phyloP scores from a whole-genome alignment of 1,140 invertebrate genomes.

The Pseudomyrmex pallidus region DNA sequence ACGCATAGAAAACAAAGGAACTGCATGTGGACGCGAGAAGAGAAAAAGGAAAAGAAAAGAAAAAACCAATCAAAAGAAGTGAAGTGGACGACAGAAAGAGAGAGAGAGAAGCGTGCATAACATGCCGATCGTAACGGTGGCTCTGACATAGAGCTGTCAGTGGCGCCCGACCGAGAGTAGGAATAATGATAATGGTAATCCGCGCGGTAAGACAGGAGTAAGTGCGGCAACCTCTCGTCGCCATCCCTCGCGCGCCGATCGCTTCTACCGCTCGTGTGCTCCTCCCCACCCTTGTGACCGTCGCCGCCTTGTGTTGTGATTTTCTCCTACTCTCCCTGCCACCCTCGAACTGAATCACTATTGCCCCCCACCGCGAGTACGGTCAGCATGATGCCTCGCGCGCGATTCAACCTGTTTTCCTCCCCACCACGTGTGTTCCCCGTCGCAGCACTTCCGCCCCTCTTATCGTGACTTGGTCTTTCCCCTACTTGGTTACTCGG shows the following conservation, averaged over 20 bases:
- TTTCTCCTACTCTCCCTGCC: slow-evolving; percentile 53
- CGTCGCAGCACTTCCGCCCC: slow-evolving; percentile 56
- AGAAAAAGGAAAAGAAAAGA: background rate
- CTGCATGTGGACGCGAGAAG: slow-evolving; percentile 9
- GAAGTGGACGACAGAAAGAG: background rate
- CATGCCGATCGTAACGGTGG: slow-evolving; percentile 68
- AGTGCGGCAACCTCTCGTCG: slow-evolving; percentile 80
- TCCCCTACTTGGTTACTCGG: slow-evolving; percentile 41
- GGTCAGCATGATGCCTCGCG: slow-evolving; percentile 78
- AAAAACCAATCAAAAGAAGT: background rate
- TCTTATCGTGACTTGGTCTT: slow-evolving; percentile 51
- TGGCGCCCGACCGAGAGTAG: slow-evolving; percentile 72
- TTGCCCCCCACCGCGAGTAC: slow-evolving; percentile 35
- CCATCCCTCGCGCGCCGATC: slow-evolving; percentile 35
- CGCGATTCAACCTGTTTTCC: slow-evolving; percentile 82
- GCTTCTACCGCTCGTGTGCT: slow-evolving; percentile 22
- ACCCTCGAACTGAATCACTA: slow-evolving; percentile 20
- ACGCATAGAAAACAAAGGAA: slow-evolving; percentile 22
- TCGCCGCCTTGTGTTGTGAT: slow-evolving; percentile 62
- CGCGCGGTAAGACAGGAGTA: slow-evolving; percentile 74
- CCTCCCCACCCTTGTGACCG: slow-evolving; percentile 29
- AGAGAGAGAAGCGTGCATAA: slow-evolving; percentile 41
- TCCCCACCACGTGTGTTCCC: slow-evolving; percentile 67
- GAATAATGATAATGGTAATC: slow-evolving; percentile 82
- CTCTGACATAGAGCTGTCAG: slow-evolving; percentile 70